Evolutionary conservation across 2,888 invertebrate species (phyloP).

Genomic region (Athalia circularis): DNA sequence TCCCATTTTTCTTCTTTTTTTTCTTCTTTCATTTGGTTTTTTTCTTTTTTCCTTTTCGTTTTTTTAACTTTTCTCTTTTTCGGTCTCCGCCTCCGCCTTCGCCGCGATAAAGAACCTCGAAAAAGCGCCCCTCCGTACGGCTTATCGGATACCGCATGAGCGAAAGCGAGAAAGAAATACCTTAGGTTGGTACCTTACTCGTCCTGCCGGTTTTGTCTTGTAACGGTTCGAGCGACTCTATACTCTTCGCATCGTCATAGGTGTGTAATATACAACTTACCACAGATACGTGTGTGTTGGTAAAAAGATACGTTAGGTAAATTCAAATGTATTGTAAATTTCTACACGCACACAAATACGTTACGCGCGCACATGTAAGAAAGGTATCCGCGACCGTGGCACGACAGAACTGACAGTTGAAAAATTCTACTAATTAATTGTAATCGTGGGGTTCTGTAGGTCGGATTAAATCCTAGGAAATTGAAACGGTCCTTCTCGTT

Average conservation of each 20-base stretch:
- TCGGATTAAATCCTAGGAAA: constrained; percentile 13
- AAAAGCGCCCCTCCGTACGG: constrained; percentile 16
- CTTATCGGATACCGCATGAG: constrained; percentile 32
- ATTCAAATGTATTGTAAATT: not conserved
- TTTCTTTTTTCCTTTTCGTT: too few relatives aligned
- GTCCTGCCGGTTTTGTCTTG: constrained; percentile 42
- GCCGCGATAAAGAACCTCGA: constrained; percentile 35
- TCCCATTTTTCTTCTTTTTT: too few relatives aligned
- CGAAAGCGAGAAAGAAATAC: constrained; percentile 33
- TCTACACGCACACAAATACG: not conserved
- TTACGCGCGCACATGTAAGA: not conserved
- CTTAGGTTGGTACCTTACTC: not conserved
- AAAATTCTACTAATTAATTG: constrained; percentile 40
- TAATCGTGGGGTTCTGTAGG: constrained; percentile 16
- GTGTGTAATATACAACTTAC: not conserved
- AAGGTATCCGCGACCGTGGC: not conserved
- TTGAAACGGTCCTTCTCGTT: constrained; percentile 39
- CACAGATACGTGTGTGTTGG: not conserved
- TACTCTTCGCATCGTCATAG: constrained; percentile 3
- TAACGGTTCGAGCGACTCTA: constrained; percentile 32
- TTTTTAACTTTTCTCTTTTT: not conserved
- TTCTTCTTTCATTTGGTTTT: not conserved
- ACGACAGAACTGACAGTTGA: constrained; percentile 34
- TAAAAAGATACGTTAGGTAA: not conserved
- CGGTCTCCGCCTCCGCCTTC: constrained; percentile 4